A percentile compares a stretch with the other conserved stretches of the same genome.
phyloP scores from a whole-genome alignment of 2,797 vertebrate species.

The Falco naumanni region DNA sequence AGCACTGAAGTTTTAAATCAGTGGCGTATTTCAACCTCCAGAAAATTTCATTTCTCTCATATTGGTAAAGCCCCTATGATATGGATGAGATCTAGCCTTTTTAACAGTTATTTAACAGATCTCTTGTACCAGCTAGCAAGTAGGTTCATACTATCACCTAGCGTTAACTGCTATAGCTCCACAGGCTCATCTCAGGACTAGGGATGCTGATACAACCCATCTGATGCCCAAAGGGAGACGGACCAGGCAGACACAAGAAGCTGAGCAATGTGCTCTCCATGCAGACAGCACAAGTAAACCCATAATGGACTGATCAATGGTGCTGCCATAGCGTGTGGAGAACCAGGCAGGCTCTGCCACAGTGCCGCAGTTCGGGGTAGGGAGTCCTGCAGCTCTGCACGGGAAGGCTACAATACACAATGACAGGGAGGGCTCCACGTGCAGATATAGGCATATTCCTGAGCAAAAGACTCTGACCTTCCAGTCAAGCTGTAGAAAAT shows the following conservation, averaged over 20 bases:
- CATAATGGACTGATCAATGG: fast-evolving
- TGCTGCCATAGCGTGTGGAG: background rate
- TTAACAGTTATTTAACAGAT: background rate
- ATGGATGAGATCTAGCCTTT: background rate
- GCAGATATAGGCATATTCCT: background rate
- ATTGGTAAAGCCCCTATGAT: background rate
- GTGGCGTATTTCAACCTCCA: background rate
- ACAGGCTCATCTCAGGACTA: background rate
- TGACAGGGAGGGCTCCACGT: background rate
- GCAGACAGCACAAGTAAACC: background rate
- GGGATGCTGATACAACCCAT: fast-evolving
- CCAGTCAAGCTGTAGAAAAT: background rate
- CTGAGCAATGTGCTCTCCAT: background rate
- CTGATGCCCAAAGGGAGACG: background rate
- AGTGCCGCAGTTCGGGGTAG: background rate
- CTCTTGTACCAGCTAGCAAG: background rate
- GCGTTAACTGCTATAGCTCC: background rate
- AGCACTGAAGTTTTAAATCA: background rate
- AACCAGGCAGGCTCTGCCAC: background rate
- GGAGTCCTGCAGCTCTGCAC: background rate
- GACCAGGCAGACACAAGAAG: background rate
- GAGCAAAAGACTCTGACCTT: background rate
- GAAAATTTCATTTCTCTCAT: background rate
- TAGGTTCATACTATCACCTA: background rate
- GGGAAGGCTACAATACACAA: background rate